Percentiles rank a stretch among this genome's conserved stretches.
These are phyloP conservation scores for Brenthis daphne DNA, from an alignment of 2,888 invertebrate species.

Conservation along the genomic window DNA sequence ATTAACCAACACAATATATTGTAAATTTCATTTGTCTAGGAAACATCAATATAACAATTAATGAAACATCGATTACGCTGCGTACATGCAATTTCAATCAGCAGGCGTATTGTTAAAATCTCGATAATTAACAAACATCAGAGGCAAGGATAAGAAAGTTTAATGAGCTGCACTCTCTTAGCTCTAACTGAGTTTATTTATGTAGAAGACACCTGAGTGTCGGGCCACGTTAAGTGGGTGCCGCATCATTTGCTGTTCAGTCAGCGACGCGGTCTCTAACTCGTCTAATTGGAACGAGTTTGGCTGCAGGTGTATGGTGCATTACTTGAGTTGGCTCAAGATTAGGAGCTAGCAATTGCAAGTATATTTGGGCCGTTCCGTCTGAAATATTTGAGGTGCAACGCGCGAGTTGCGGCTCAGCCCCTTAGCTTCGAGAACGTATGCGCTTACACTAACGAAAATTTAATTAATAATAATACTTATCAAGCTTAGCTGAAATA, in stretches of 20 bases:
- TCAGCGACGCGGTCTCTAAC: constrained; percentile 77
- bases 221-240: constrained; percentile 73
- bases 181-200: constrained; percentile 63
- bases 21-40: constrained; percentile 19
- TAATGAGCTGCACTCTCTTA: constrained; percentile 68
- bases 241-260: constrained; percentile 81
- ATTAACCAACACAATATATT: constrained; percentile 26
- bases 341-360: constrained; percentile 77
- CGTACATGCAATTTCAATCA: constrained; percentile 44
- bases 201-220: constrained; percentile 72
- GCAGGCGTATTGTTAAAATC: constrained; percentile 50
- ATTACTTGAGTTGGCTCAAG: constrained; percentile 80
- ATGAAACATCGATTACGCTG: constrained; percentile 32
- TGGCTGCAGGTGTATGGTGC: constrained; percentile 82
- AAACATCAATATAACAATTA: constrained; percentile 30
- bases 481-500: constrained; percentile 69
- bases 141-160: constrained; percentile 72
- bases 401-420: constrained; percentile 59
- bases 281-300: constrained; percentile 80
- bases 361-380: constrained; percentile 70
- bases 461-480: constrained; percentile 82
- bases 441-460: constrained; percentile 66
- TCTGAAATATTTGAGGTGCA: constrained; percentile 78
- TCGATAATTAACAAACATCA: constrained; percentile 68
- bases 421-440: constrained; percentile 58